phyloP scores from a whole-genome alignment of 1,140 invertebrate genomes.

The Leptonema lineaticorne region DNA sequence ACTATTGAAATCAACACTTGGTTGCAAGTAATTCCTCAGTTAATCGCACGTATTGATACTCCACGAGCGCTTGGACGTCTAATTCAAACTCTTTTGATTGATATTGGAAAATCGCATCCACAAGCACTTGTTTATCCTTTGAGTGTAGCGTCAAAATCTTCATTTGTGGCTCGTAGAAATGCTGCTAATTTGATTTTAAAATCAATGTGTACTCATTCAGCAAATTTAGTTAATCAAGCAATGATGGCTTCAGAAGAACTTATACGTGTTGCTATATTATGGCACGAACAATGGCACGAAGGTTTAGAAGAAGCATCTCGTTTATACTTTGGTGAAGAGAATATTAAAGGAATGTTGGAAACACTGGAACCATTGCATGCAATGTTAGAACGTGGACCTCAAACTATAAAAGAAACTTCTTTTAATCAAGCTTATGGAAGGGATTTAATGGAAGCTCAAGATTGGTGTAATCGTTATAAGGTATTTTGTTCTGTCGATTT shows the following conservation, averaged over 20 bases:
- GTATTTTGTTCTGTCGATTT: too few relatives aligned
- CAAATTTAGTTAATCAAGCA: slow-evolving; percentile 89
- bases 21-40: slow-evolving; percentile 98
- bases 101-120: slow-evolving; percentile 89
- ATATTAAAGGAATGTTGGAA: slow-evolving; percentile 94
- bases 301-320: slow-evolving; percentile 96
- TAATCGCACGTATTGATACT: slow-evolving; percentile 97
- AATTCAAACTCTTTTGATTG: slow-evolving; percentile 91
- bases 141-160: slow-evolving; percentile 96
- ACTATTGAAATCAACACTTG: slow-evolving; percentile 97
- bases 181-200: slow-evolving; percentile 96
- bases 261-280: slow-evolving; percentile 96
- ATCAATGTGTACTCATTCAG: slow-evolving; percentile 93
- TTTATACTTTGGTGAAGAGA: slow-evolving; percentile 94
- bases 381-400: slow-evolving; percentile 90
- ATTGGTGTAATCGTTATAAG: slow-evolving; percentile 91
- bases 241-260: slow-evolving; percentile 95
- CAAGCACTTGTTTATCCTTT: slow-evolving; percentile 96
- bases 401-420: slow-evolving; percentile 95
- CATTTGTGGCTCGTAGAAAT: slow-evolving; percentile 77
- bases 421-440: slow-evolving; percentile 95
- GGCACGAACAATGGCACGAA: slow-evolving; percentile 99
- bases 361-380: slow-evolving; percentile 92
- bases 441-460: slow-evolving; percentile 89
- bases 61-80: slow-evolving; percentile 79